Base-by-base conservation (phyloP, 2,888 invertebrate species). In the Drosophila sordidula region DNA sequence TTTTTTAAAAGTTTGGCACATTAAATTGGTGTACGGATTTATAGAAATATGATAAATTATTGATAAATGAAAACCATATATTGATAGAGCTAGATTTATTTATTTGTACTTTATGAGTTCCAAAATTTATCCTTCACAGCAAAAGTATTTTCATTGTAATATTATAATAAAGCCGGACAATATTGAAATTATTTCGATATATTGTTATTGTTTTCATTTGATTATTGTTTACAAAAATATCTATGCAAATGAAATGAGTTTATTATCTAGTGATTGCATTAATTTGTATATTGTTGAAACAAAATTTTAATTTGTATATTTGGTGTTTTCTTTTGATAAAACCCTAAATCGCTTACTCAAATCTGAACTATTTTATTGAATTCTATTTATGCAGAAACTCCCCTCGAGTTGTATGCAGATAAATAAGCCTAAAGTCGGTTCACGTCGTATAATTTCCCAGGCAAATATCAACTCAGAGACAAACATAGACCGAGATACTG, bases 401-500 rank as follows among this genome's bases (percentile, higher is more conserved):
- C 29, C 29, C 29, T 9, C 9, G 0, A 29, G 29, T 3, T 29
- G 29, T 9, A 29, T 29, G 9, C 32, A 25, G 6, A 16, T 34
- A n/a, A 38, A 44, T 47, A 61, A 50, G 25, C 45, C 34, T 11
- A 16, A 26, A 36, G 36, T 34, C 14, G 32, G 29, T 22, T 6
- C 14, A 32, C 25, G n/a, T 49, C 36, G 18, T 16, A 61, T 26
- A 26, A 26, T 26, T 26, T 26, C 26, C 36, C 49, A 38, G 9
- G 6, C 26, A 6, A 9, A 12, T 18, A n/a, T n/a, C 36, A 49
- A n/a, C 39, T 39, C 39, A 51, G 22, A 16, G n/a, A 47, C 54
- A 67, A 76, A 56, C 52, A 76, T 54, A 42, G 67, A 54, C 61
- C 57, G 46, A 18, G 62, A 76, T 57, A 63, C 29, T 36, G 26